These are phyloP conservation scores for Neelides sp. DNA, from an alignment of 1,140 invertebrate species.

Conservation along the genomic window DNA sequence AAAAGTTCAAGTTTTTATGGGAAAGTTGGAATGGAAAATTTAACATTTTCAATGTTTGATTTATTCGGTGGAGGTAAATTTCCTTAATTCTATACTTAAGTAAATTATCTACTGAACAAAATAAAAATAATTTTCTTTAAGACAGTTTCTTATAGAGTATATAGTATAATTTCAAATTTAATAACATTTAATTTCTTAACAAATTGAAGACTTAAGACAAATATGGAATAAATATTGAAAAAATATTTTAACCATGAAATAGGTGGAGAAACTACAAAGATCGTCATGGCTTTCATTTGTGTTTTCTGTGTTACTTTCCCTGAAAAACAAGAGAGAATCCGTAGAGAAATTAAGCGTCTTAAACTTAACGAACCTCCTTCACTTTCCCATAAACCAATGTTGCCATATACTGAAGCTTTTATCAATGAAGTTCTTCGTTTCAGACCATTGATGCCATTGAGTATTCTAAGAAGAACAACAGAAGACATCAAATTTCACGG, in stretches of 20 bases:
- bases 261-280: constrained; percentile 50
- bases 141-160: not conserved
- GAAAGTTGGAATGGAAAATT: not conserved
- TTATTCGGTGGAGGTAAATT: constrained; percentile 13
- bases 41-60: constrained; percentile 8
- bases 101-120: too few species aligned
- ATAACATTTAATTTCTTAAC: too few species aligned
- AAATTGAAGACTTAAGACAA: too few species aligned
- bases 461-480: constrained; percentile 13
- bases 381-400: constrained; percentile 36
- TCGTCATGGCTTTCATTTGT: constrained; percentile 55
- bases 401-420: constrained; percentile 32
- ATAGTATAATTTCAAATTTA: not conserved
- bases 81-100: too few species aligned
- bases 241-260: too few species aligned
- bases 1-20: not conserved
- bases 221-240: too few species aligned
- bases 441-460: constrained; percentile 15
- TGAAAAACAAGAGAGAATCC: constrained; percentile 52
- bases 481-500: constrained; percentile 21
- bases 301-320: constrained; percentile 50
- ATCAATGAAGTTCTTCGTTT: constrained; percentile 30
- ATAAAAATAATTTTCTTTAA: not conserved
- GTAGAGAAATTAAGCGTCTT: constrained; percentile 49
- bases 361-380: constrained; percentile 36